Evolutionary conservation across 2,888 invertebrate genomes (phyloP).

Genomic region (Eupithecia pulchellata): DNA sequence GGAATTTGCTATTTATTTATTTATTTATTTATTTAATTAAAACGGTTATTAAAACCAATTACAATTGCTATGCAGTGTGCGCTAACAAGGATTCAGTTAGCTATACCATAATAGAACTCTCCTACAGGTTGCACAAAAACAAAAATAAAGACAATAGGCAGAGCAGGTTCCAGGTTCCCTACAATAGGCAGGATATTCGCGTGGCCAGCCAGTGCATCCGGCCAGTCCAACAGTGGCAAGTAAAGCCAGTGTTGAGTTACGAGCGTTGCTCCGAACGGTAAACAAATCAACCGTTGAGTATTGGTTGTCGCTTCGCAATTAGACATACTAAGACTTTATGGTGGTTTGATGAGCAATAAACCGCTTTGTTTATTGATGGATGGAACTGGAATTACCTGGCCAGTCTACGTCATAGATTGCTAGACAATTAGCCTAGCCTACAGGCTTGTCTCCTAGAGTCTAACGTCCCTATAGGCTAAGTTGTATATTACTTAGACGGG

Average conservation of each 20-base stretch:
- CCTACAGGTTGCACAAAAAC: slow-evolving; percentile 16
- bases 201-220: slow-evolving; percentile 54
- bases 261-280: slow-evolving; percentile 45
- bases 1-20: too few relatives aligned
- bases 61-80: not conserved
- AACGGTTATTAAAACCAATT: too few relatives aligned
- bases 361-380: not conserved
- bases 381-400: not conserved
- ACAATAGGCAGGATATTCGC: slow-evolving; percentile 58
- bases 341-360: not conserved
- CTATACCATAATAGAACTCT: too few relatives aligned
- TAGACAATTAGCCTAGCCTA: not conserved
- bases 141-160: slow-evolving; percentile 22
- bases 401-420: not conserved
- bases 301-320: slow-evolving; percentile 12
- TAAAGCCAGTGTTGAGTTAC: slow-evolving; percentile 49
- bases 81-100: not conserved
- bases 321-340: slow-evolving; percentile 2
- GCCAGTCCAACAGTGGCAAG: slow-evolving; percentile 42
- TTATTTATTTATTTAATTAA: too few relatives aligned
- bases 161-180: slow-evolving; percentile 47
- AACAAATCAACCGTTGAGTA: slow-evolving; percentile 37
- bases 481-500: too few relatives aligned
- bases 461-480: too few relatives aligned
- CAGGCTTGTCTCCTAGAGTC: not conserved